phyloP scores from a whole-genome alignment of 2,888 invertebrate species.

The Lochmaea capreae region DNA sequence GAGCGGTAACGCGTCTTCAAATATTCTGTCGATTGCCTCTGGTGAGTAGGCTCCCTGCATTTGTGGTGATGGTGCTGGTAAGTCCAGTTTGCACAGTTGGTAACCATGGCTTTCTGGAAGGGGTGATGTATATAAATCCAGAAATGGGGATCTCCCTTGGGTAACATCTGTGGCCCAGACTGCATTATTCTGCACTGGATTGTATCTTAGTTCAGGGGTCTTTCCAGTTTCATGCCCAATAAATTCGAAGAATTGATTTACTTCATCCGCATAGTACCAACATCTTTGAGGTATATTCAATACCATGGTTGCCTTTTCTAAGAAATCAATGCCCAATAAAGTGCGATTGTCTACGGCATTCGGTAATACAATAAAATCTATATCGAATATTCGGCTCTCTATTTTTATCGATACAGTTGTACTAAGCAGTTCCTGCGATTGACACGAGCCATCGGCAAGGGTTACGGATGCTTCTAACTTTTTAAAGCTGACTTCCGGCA shows the following conservation, averaged over 20 bases:
- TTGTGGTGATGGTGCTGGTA: not conserved
- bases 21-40: conserved; percentile 26
- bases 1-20: conserved; percentile 24
- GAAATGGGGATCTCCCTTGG: conserved; percentile 19
- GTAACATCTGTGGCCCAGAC: conserved; percentile 8
- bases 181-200: not conserved
- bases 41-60: conserved; percentile 18
- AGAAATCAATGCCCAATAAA: conserved; percentile 37
- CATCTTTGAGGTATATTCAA: conserved; percentile 31
- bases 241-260: conserved; percentile 18
- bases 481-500: conserved; percentile 13
- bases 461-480: conserved; percentile 9
- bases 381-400: conserved; percentile 19
- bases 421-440: conserved; percentile 11
- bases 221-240: not conserved
- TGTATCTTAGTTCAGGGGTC: conserved; percentile 12
- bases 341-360: conserved; percentile 36
- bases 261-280: conserved; percentile 30
- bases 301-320: conserved; percentile 33
- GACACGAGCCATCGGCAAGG: conserved; percentile 25
- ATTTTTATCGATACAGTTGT: too few species aligned
- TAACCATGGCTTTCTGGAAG: conserved; percentile 4
- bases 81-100: not conserved
- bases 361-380: conserved; percentile 34
- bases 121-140: conserved; percentile 27